Percentiles rank a stretch among this genome's conserved stretches.
Conservation (phyloP, 2,113 vertebrate genomes). For the Triplophysa tibetana region DNA sequence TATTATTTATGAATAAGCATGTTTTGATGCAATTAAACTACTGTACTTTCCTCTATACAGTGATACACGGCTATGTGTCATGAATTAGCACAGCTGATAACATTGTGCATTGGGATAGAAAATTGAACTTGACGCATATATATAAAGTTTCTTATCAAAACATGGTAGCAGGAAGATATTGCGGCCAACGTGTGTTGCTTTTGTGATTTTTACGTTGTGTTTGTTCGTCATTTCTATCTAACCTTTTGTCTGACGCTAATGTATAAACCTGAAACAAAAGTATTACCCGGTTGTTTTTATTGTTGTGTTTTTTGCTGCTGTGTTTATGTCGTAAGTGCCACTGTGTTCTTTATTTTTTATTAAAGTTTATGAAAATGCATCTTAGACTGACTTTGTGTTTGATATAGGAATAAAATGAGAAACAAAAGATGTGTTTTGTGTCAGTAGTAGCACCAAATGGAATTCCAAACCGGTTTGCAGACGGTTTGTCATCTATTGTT, state of each 20-base stretch:
- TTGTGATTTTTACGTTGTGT: conserved; percentile 52
- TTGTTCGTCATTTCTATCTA: conserved; percentile 52
- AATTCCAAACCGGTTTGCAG: no score
- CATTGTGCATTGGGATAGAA: neutral
- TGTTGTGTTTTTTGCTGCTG: conserved; percentile 58
- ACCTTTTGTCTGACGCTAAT: conserved; percentile 66
- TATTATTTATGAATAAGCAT: conserved; percentile 9
- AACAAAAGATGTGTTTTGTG: no score
- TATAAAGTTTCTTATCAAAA: conserved; percentile 13
- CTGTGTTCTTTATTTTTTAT: conserved; percentile 66
- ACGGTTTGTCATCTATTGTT: no score
- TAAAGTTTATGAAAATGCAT: conserved; percentile 51
- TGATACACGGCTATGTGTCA: neutral
- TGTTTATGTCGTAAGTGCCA: conserved; percentile 56
- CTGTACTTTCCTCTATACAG: conserved; percentile 2
- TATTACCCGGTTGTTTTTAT: conserved; percentile 54
- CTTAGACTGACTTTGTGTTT: neutral
- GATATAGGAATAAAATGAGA: no score
- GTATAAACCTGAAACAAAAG: conserved; percentile 46
- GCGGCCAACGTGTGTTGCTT: conserved; percentile 50
- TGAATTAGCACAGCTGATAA: neutral
- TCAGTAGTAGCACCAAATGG: no score
- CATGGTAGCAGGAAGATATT: neutral
- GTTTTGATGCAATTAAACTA: conserved; percentile 17
- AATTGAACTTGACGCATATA: neutral